Base-by-base conservation (phyloP, 2,888 invertebrate species). In the Glyphotaelius pellucidus region DNA sequence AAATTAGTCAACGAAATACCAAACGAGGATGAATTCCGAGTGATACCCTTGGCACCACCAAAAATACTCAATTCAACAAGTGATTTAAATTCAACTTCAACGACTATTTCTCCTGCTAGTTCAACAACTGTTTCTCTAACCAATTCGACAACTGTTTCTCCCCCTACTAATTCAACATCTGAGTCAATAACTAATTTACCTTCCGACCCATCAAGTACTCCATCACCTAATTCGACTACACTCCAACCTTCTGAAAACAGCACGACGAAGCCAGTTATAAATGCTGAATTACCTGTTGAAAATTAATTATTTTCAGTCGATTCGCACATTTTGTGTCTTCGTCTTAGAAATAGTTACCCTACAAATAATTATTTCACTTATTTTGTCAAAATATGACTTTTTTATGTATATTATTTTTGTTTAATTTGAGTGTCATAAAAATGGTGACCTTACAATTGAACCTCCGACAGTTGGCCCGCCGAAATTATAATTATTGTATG, bases 31-130 rank as follows among this genome's bases (percentile, higher is more conserved):
- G 80, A 42, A 11, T 88, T 91, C 35, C 84, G 84, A 83, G 91
- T 92, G 25, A 90, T 92, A 9, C 92, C 92, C 79, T 47, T 92
- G 47, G 79, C 25, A 4, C 89, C 87, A 81, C 25, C 7, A 67
- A 67, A 25, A 25, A 67, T 67, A 25, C 25, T 11, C 25, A 67
- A 67, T 7, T 32, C 14, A 86, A n/a, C 86, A 35, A 31, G 31
- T 12, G 32, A 32, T 31, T 19, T 19, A 52, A 31, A 15, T 31
- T 67, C 19, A 19, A 30, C 31, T 31, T 67, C 67, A n/a, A 52
- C n/a, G 14, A 87, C n/a, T 31, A 15, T n/a, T 32, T 19, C 15
- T 47, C 12, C 30, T 25, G n/a, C 31, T 31, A 14, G 31, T 14
- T 67, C 67, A 47, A 31, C 87, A n/a, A 47, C 87, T 67, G 19